Evolutionary conservation across 2,113 vertebrate species (phyloP).

Genomic region (Phoxinus phoxinus): DNA sequence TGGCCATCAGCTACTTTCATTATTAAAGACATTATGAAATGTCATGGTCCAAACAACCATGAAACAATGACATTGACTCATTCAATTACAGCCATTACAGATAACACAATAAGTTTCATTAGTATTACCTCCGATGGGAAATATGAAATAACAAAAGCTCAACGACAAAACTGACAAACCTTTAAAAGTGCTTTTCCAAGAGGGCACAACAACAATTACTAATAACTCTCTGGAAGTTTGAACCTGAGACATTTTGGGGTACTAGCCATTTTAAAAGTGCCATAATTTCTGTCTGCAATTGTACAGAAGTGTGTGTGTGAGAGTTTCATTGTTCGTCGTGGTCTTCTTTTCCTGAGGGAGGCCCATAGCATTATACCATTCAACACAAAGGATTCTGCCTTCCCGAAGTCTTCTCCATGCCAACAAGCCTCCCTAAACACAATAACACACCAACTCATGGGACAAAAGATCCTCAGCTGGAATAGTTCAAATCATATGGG

Average conservation of each 20-base stretch:
- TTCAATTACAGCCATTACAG: not conserved
- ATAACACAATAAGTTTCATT: not conserved
- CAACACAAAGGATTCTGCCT: conserved; percentile 33
- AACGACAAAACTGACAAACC: not conserved
- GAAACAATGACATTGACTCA: not conserved
- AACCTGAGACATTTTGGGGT: not conserved
- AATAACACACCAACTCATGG: not conserved
- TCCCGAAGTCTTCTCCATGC: conserved; percentile 18
- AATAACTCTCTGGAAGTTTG: not conserved
- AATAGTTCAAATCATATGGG: not conserved
- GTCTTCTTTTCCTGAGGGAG: not conserved
- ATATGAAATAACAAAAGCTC: not conserved
- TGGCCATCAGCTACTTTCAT: conserved; percentile 29
- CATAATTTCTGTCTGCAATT: not conserved
- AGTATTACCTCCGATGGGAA: not conserved
- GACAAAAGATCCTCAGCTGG: not conserved
- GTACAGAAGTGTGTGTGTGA: not conserved
- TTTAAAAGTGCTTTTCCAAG: not conserved
- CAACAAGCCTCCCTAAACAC: conserved; percentile 21
- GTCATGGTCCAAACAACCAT: conserved; percentile 7
- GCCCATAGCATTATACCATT: not conserved
- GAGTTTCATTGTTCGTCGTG: not conserved
- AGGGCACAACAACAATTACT: not conserved
- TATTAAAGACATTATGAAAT: conserved; percentile 18
- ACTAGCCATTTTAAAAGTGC: not conserved